Conservation (phyloP, 2,797 vertebrate species). For the Heterohyrax brucei region DNA sequence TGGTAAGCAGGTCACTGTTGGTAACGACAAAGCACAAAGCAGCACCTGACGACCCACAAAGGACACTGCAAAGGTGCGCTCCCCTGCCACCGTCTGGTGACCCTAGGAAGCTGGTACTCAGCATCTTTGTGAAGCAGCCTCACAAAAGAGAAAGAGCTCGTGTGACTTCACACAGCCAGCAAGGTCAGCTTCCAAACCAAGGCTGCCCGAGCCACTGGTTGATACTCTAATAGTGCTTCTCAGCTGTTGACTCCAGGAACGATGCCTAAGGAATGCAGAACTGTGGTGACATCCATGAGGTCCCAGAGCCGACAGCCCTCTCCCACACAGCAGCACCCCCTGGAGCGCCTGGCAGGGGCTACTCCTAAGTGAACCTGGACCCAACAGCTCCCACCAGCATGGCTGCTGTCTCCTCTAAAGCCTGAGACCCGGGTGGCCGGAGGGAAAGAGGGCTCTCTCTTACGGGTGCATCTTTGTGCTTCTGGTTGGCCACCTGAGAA, state of each 20-base stretch:
- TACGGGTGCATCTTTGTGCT: background rate
- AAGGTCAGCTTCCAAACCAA: fast-evolving
- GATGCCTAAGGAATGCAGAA: background rate
- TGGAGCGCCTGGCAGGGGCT: background rate
- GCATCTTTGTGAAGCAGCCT: background rate
- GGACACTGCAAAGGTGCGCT: background rate
- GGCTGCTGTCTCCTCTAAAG: background rate
- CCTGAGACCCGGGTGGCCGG: background rate
- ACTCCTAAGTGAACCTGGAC: background rate
- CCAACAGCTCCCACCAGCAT: fast-evolving
- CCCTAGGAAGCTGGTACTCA: fast-evolving
- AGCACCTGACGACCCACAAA: background rate
- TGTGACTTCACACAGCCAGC: background rate
- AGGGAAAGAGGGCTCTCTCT: background rate
- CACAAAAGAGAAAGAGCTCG: background rate
- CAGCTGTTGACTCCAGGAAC: background rate
- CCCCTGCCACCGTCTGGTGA: background rate
- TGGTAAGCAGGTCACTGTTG: no score
- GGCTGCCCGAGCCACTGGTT: background rate
- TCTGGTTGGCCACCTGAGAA: background rate
- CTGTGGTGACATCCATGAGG: background rate
- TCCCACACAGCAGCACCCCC: no score
- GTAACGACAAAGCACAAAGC: no score
- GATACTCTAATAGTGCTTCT: background rate
- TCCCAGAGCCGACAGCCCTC: background rate